A percentile compares a stretch with the other conserved stretches of the same genome.
Evolutionary conservation across 2,888 invertebrate genomes (phyloP).

Genomic region (Marronus borbonicus): DNA sequence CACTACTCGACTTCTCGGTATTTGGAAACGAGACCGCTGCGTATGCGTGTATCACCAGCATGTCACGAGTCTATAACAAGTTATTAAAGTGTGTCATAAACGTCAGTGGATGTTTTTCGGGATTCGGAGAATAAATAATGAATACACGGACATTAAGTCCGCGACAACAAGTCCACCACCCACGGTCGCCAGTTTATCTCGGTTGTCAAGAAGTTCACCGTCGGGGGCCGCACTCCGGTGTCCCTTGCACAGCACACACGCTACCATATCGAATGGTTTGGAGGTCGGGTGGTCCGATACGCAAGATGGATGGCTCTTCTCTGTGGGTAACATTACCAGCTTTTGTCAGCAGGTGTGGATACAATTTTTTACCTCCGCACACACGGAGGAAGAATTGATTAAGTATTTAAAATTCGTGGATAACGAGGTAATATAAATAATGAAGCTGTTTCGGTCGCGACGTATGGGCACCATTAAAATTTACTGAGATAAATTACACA

Average conservation of each 20-base stretch:
- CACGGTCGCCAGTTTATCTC: slow-evolving; percentile 69
- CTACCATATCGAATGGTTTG: slow-evolving; percentile 61
- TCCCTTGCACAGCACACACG: slow-evolving; percentile 56
- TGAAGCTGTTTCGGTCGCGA: slow-evolving; percentile 48
- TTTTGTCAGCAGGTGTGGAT: slow-evolving; percentile 61
- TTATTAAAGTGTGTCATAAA: slow-evolving; percentile 56
- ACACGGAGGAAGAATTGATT: slow-evolving; percentile 45
- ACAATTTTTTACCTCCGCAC: slow-evolving; percentile 49
- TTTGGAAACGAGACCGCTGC: neutral
- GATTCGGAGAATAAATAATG: slow-evolving; percentile 64
- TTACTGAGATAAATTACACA: slow-evolving; percentile 40
- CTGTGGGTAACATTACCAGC: slow-evolving; percentile 61
- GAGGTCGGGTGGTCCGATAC: slow-evolving; percentile 66
- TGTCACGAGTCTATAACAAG: slow-evolving; percentile 41
- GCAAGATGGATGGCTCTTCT: slow-evolving; percentile 64
- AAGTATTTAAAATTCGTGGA: slow-evolving; percentile 53
- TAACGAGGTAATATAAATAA: slow-evolving; percentile 53
- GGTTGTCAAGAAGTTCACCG: slow-evolving; percentile 65
- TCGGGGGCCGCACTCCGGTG: slow-evolving; percentile 63
- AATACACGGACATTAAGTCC: slow-evolving; percentile 68
- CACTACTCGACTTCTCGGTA: slow-evolving; percentile 21
- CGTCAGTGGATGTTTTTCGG: slow-evolving; percentile 53
- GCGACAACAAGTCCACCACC: slow-evolving; percentile 69
- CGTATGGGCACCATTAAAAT: slow-evolving; percentile 46
- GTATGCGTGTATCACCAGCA: neutral